Percentiles rank a stretch among this genome's conserved stretches.
These are phyloP conservation scores for Pantala flavescens DNA, from an alignment of 1,140 invertebrate species.

Conservation along the genomic window DNA sequence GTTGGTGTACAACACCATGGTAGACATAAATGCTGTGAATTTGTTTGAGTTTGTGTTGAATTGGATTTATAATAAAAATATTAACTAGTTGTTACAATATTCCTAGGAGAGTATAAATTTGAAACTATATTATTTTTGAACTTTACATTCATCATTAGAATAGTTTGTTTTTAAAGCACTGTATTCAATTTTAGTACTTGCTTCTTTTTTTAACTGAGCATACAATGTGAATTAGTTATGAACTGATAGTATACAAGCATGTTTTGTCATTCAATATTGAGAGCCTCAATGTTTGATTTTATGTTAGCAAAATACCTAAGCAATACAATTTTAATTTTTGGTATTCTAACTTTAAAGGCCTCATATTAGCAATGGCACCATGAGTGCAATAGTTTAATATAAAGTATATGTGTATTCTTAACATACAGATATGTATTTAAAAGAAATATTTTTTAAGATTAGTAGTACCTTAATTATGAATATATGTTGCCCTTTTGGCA, in stretches of 20 bases:
- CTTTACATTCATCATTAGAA: background rate
- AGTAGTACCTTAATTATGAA: background rate
- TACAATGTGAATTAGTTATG: background rate
- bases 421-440: slow-evolving; percentile 4
- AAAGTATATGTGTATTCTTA: background rate
- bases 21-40: background rate
- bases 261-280: slow-evolving; percentile 8
- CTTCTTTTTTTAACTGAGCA: slow-evolving; percentile 9
- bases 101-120: slow-evolving; percentile 3
- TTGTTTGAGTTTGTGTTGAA: background rate
- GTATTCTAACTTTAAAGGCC: background rate
- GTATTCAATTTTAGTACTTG: slow-evolving; percentile 1
- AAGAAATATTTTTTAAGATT: slow-evolving; percentile 10
- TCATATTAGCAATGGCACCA: slow-evolving; percentile 6
- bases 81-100: slow-evolving; percentile 4
- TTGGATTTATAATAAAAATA: slow-evolving; percentile 8
- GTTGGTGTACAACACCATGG: background rate
- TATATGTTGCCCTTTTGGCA: slow-evolving; percentile 9
- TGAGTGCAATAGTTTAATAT: slow-evolving; percentile 3
- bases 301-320: background rate
- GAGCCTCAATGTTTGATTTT: background rate
- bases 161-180: slow-evolving; percentile 7
- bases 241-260: slow-evolving; percentile 10
- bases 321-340: background rate
- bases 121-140: background rate